Conservation (phyloP, 2,113 vertebrate genomes). For the Chionis minor region DNA sequence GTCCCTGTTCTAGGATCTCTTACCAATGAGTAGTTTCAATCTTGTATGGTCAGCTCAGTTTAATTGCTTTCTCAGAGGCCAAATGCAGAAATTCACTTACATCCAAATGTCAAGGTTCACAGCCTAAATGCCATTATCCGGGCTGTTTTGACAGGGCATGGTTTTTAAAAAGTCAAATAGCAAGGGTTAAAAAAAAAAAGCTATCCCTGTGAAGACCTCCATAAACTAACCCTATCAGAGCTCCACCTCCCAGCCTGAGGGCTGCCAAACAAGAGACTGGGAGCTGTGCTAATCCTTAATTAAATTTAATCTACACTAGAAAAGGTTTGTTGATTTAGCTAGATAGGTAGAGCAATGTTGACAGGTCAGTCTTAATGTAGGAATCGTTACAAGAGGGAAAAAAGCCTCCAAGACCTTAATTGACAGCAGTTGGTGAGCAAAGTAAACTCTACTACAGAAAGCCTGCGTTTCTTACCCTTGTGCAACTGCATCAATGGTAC, state of each 20-base stretch:
- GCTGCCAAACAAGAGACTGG: background rate
- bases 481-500: background rate
- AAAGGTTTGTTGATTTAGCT: background rate
- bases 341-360: background rate
- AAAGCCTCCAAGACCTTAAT: background rate
- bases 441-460: background rate
- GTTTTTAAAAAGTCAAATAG: background rate
- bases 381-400: background rate
- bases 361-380: background rate
- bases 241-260: background rate
- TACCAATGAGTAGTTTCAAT: background rate
- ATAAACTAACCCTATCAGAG: background rate
- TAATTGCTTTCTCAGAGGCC: background rate
- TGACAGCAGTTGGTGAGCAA: background rate
- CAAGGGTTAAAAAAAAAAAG: background rate
- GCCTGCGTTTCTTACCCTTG: background rate
- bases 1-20: background rate
- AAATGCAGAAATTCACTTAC: background rate
- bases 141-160: background rate
- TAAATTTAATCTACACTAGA: background rate
- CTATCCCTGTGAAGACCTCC: background rate
- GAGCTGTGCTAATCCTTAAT: background rate
- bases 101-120: background rate
- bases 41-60: background rate
- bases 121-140: background rate